Evolutionary conservation across 53 echinoderm and acorn worm genomes (phyloP).

Genomic region (Patiria pectinifera): DNA sequence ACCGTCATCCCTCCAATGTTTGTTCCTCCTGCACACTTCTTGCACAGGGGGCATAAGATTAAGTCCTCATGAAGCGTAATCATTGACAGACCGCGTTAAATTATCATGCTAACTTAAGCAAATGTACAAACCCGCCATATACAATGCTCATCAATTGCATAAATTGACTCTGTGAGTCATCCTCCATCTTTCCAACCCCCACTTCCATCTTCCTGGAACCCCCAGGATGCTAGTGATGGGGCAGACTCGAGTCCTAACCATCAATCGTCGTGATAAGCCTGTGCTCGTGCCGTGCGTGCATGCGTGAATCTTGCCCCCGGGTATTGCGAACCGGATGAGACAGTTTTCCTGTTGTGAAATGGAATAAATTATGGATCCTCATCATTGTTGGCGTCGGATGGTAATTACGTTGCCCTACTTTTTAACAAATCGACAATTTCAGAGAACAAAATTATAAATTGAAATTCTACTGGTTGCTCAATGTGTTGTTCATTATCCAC

Average conservation of each 20-base stretch:
- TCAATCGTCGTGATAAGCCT: neutral
- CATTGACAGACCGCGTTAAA: neutral
- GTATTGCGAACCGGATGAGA: neutral
- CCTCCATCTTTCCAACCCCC: neutral
- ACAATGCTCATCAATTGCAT: neutral
- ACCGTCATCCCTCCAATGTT: neutral
- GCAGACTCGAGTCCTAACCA: neutral
- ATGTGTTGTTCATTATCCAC: neutral
- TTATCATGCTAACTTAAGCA: neutral
- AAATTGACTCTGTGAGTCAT: neutral
- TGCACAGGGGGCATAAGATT: neutral
- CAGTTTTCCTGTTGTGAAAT: neutral
- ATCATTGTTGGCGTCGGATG: neutral
- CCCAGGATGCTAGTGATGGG: neutral
- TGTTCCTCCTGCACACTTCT: neutral
- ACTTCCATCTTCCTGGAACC: neutral
- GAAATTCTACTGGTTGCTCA: neutral
- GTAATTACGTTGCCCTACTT: neutral
- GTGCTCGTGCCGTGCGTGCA: neutral
- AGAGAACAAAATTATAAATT: neutral
- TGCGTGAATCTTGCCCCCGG: neutral
- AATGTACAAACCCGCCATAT: neutral
- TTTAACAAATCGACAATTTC: neutral
- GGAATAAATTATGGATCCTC: constrained; percentile 4
- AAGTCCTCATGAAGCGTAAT: neutral